phyloP scores from a whole-genome alignment of 2,113 vertebrate species.

The Austrofundulus limnaeus region DNA sequence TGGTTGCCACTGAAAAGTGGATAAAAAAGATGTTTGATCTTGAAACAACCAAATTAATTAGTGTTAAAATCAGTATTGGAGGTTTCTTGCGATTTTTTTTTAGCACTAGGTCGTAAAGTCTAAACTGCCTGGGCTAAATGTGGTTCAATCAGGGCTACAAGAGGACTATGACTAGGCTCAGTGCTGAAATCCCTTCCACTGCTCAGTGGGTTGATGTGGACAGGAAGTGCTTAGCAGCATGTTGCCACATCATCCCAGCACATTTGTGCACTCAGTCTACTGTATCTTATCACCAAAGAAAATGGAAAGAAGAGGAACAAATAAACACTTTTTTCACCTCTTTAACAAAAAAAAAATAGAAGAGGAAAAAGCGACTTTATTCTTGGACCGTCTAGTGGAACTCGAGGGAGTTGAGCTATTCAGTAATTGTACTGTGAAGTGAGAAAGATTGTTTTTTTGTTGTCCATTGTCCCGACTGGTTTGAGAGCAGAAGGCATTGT shows the following conservation, averaged over 20 bases:
- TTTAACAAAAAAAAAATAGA: conserved; percentile 18
- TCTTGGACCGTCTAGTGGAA: conserved; percentile 18
- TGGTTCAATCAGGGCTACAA: background rate
- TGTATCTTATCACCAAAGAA: conserved; percentile 55
- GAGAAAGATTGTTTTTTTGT: conserved; percentile 71
- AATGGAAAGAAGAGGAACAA: conserved; percentile 53
- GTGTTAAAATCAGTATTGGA: no score
- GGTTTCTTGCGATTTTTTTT: no score
- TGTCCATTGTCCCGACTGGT: conserved; percentile 79
- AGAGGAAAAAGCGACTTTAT: conserved; percentile 17
- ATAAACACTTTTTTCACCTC: conserved; percentile 12
- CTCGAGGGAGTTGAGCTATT: conserved; percentile 40
- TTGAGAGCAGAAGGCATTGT: conserved; percentile 79
- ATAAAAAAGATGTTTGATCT: no score
- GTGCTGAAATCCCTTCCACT: background rate
- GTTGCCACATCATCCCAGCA: conserved; percentile 64
- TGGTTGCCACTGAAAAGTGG: no score
- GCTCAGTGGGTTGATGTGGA: conserved; percentile 28
- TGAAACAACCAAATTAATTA: no score
- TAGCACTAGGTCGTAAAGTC: no score
- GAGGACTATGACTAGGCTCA: background rate
- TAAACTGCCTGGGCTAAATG: background rate
- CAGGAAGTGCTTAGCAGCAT: conserved; percentile 62
- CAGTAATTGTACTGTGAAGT: conserved; percentile 71
- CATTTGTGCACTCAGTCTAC: conserved; percentile 46